These are phyloP conservation scores for Rhamnusium bicolor DNA, from an alignment of 2,888 invertebrate species.

Conservation along the genomic window DNA sequence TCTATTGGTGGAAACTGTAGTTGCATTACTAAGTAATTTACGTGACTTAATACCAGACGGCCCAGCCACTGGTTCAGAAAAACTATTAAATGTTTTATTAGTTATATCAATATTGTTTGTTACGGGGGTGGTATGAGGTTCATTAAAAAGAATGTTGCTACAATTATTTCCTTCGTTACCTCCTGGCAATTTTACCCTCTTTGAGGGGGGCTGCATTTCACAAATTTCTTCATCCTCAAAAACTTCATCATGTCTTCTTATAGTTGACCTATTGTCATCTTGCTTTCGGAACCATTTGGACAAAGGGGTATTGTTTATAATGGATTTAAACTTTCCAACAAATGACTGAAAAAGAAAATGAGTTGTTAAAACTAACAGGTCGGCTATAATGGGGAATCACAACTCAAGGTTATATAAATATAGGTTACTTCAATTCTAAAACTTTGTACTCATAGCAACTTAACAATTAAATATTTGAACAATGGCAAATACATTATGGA, in stretches of 20 bases:
- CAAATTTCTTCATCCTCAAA: slow-evolving; percentile 63
- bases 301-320: slow-evolving; percentile 75
- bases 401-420: slow-evolving; percentile 43
- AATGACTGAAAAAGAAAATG: slow-evolving; percentile 76
- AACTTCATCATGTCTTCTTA: slow-evolving; percentile 68
- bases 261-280: slow-evolving; percentile 58
- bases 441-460: slow-evolving; percentile 26
- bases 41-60: slow-evolving; percentile 64
- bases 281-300: slow-evolving; percentile 73
- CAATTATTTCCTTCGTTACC: slow-evolving; percentile 30
- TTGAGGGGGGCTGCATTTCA: slow-evolving; percentile 71
- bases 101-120: slow-evolving; percentile 30
- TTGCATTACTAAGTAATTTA: slow-evolving; percentile 54
- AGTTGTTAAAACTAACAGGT: slow-evolving; percentile 4
- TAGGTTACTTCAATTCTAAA: slow-evolving; percentile 37
- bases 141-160: slow-evolving; percentile 28
- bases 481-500: slow-evolving; percentile 5
- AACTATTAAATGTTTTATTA: slow-evolving; percentile 48
- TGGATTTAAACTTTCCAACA: slow-evolving; percentile 79
- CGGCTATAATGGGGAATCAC: background rate
- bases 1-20: slow-evolving; percentile 35
- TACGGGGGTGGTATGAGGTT: slow-evolving; percentile 21
- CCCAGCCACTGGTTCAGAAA: slow-evolving; percentile 66
- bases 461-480: slow-evolving; percentile 15
- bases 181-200: slow-evolving; percentile 65